Conservation (phyloP, 2,888 invertebrate species). For the Drosophila mulleri region DNA sequence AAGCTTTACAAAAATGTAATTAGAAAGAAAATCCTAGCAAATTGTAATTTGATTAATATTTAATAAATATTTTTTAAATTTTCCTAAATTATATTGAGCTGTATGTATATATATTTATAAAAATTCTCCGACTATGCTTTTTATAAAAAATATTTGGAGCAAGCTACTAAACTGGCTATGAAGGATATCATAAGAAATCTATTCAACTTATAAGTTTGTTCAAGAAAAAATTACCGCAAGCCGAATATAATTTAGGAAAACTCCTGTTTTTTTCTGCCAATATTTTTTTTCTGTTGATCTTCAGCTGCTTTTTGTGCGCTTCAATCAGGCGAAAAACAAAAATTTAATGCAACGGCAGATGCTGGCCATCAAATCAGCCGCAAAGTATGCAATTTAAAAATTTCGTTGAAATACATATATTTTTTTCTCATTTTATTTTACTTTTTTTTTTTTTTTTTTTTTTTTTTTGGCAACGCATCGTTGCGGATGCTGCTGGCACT, state of each 20-base stretch:
- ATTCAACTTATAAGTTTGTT: background rate
- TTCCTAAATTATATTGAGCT: too few species aligned
- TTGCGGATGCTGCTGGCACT: conserved; percentile 42
- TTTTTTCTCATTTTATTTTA: too few species aligned
- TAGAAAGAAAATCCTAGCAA: too few species aligned
- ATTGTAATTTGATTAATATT: background rate
- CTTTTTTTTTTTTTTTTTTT: background rate
- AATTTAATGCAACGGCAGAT: conserved; percentile 50
- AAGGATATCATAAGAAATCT: too few species aligned
- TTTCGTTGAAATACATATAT: conserved; percentile 26
- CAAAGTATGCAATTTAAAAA: conserved; percentile 79
- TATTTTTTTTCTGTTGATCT: conserved; percentile 4
- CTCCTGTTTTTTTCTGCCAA: background rate
- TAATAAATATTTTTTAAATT: too few species aligned
- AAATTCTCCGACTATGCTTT: too few species aligned
- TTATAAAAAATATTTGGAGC: too few species aligned
- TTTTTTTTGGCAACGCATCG: conserved; percentile 63
- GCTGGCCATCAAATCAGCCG: conserved; percentile 69
- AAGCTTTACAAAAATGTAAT: too few species aligned
- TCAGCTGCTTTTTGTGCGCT: conserved; percentile 24
- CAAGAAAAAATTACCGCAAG: background rate
- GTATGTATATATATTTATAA: too few species aligned
- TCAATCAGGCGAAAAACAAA: conserved; percentile 26
- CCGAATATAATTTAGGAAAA: conserved; percentile 3
- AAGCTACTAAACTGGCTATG: too few species aligned